Evolutionary conservation across 2,113 vertebrate species (phyloP), one percentile per base, ranked within the genome.

Genomic region (Eonycteris spelaea): DNA sequence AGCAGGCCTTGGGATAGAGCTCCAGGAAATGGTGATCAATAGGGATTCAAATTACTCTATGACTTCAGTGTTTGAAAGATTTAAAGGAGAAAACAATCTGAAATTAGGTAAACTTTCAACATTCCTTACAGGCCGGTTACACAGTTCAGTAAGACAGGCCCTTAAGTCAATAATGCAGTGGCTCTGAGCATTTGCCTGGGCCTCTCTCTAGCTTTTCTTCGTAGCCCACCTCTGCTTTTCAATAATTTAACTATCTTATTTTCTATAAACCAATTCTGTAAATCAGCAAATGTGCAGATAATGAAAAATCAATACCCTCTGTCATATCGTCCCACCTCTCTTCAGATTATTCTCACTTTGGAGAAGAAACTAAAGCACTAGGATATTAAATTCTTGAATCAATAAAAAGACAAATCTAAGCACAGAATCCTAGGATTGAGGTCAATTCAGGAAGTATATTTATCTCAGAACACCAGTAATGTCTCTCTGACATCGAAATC

Each of bases 21-120:
- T 67, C 45, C 35, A 71, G 80, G 95, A 94, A 65, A 75, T 40
- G 43, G 18, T 38, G 87, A 55, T 96, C 92, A 94, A 63, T 80
- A 63, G 75, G 78, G 59, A 90, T 85, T 96, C 92, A 85, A 40
- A 80, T 94, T 84, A 84, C 84, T 70, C 43, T 51, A 53, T 35
- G 84, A 75, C 94, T 96, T 95, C 92, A 92, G 2, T 35, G 35
- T 92, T 75, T 94, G 95, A 85, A 91, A 86, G 67, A 78, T 84
- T 94, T 67, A 94, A 83, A 90, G 87, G 75, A 92, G 92, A 94
- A 96, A 80, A 92, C 74, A 79, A 89, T 40, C 26, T 75, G 92
- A 77, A 80, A 57, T 80, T 75, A 92, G 95, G 94, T 92, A 94
- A 97, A 90, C 86, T 43, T 86, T 87, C 79, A 48, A 43, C 40